These are phyloP conservation scores for Oxyruncus cristatus DNA, from an alignment of 2,113 vertebrate genomes.

Conservation along the genomic window DNA sequence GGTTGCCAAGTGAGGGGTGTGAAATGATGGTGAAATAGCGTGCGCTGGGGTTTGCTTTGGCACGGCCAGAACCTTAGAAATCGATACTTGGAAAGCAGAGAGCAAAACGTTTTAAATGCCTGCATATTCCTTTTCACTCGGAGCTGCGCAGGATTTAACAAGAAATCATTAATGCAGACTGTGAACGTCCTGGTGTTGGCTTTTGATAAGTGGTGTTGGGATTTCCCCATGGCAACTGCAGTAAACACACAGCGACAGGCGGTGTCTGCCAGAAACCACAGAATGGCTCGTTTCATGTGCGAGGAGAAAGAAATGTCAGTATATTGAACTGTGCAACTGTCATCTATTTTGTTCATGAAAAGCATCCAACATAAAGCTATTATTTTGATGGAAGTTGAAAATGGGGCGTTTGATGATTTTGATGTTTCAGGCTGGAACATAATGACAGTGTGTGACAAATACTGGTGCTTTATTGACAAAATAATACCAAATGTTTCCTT, in stretches of 20 bases:
- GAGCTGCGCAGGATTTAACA: not conserved
- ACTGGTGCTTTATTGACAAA: constrained; percentile 43
- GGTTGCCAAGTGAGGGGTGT: not conserved
- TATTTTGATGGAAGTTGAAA: not conserved
- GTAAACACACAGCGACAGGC: constrained; percentile 10
- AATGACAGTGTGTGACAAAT: constrained; percentile 47
- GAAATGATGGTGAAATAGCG: fast-evolving
- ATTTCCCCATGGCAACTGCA: constrained; percentile 59
- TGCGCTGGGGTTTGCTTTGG: not conserved
- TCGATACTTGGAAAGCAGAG: not conserved
- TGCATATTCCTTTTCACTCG: not conserved
- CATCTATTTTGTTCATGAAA: not conserved
- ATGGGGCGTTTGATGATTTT: not conserved
- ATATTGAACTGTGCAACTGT: not conserved
- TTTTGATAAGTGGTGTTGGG: constrained; percentile 49
- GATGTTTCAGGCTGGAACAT: not conserved
- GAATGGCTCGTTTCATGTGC: constrained; percentile 41
- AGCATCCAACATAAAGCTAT: constrained; percentile 6
- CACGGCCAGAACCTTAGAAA: not conserved
- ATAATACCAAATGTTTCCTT: constrained; percentile 32
- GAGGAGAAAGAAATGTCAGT: constrained; percentile 20
- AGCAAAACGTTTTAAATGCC: not conserved
- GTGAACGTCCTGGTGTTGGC: constrained; percentile 9
- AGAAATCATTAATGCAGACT: not conserved
- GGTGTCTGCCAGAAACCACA: constrained; percentile 39